Percentiles rank a stretch among this genome's conserved stretches.
Conservation (phyloP, 2,797 vertebrate genomes). For the Tolypeutes matacus region DNA sequence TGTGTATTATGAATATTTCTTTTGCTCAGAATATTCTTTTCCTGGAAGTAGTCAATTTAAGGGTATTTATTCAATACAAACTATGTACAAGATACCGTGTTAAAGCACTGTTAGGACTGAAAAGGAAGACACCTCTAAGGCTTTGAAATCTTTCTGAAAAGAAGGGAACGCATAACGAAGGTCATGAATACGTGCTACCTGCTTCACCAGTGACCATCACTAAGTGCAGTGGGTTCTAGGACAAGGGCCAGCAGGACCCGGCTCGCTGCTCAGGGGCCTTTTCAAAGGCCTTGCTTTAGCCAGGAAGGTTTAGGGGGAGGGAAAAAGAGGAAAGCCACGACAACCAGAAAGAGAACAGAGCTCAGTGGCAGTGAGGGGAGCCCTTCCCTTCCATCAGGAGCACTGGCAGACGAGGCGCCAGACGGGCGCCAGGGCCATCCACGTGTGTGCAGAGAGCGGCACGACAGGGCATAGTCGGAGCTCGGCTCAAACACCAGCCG, state of each 20-base stretch:
- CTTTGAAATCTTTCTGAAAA: neutral
- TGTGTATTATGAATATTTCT: neutral
- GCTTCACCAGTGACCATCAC: neutral
- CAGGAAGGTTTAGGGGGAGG: neutral
- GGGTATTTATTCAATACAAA: neutral
- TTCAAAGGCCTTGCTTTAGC: neutral
- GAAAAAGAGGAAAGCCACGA: neutral
- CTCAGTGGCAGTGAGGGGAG: neutral
- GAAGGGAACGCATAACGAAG: neutral
- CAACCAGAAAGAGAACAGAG: neutral
- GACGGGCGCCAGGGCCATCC: neutral
- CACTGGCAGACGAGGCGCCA: neutral
- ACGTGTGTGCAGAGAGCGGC: neutral
- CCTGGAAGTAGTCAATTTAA: neutral
- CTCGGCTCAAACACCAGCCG: neutral
- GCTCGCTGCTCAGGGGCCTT: neutral
- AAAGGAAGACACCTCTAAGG: neutral
- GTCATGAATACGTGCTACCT: neutral
- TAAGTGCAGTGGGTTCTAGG: neutral
- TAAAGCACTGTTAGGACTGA: neutral
- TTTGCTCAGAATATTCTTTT: conserved; percentile 32
- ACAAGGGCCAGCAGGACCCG: neutral
- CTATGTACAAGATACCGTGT: neutral
- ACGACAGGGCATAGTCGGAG: neutral
- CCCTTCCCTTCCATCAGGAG: neutral